Evolutionary conservation across 2,888 invertebrate genomes (phyloP), one percentile per base, ranked within the genome.

Genomic region (Polymixis flavicincta): DNA sequence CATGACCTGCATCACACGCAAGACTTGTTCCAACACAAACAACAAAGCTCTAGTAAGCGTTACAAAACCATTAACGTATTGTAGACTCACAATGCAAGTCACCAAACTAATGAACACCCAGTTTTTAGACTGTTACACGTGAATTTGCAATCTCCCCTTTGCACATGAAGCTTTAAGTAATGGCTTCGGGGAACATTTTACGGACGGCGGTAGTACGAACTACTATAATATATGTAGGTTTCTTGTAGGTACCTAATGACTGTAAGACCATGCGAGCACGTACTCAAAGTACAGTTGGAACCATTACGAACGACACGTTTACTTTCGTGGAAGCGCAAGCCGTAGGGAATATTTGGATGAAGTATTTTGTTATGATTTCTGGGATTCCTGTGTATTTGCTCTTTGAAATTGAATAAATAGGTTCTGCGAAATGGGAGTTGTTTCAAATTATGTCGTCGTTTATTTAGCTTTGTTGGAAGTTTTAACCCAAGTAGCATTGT

Each of bases 91-190:
- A 88, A 68, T 92, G 94, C 95, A 94, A 95, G 95, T 95, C 95
- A 95, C 92, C 87, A 89, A 91, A 94, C 93, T 93, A 94, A 95
- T 95, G 94, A 94, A 92, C 89, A 85, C 84, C 76, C 78, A 90
- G 91, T 93, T 93, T 94, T 95, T 92, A 89, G 92, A 90, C 90
- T 85, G 86, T 84, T 83, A 88, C 87, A 88, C 83, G 87, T 86
- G 89, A 91, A 88, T 90, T 89, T 87, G 90, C 91, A 87, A 88
- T 87, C 82, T 84, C 81, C 85, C 82, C 84, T 85, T 79, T 81
- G 82, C 77, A 78, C 82, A 77, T 82, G 81, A 87, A 84, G 72
- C 78, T 83, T 69, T 88, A 89, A 89, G 88, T 88, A 90, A 90
- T 88, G 88, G 87, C 80, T 91, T 90, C 89, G 74, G 68, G 82